Evolutionary conservation across 2,888 invertebrate species (phyloP).

Genomic region (Ephialtes manifestator): DNA sequence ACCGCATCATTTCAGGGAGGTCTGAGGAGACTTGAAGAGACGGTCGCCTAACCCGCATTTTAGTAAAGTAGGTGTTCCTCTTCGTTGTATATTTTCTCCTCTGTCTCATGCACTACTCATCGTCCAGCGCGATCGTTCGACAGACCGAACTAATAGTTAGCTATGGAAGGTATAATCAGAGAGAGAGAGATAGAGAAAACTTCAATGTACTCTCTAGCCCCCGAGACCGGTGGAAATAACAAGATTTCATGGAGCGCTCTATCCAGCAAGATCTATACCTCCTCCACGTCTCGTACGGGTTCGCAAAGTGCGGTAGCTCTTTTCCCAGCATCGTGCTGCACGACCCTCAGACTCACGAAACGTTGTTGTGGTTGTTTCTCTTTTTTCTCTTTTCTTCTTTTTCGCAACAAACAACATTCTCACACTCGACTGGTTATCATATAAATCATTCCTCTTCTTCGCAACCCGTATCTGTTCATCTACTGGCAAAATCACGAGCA

Average conservation of each 20-base stretch:
- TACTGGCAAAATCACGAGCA: neutral
- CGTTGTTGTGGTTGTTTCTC: conserved; percentile 14
- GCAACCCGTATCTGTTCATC: neutral
- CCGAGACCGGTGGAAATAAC: conserved; percentile 40
- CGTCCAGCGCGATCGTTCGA: conserved; percentile 36
- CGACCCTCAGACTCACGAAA: conserved; percentile 34
- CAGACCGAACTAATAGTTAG: conserved; percentile 43
- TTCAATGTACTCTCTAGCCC: conserved; percentile 1
- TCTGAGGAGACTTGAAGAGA: conserved; percentile 29
- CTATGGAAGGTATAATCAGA: conserved; percentile 43
- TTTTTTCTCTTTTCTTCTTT: neutral
- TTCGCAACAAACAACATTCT: conserved; percentile 54
- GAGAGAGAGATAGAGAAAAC: neutral
- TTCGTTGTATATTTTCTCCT: neutral
- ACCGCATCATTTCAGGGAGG: conserved; percentile 50
- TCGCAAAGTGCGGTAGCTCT: conserved; percentile 53
- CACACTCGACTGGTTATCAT: conserved; percentile 61
- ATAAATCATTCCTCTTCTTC: conserved; percentile 27
- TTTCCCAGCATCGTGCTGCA: conserved; percentile 57
- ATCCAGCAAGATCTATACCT: conserved; percentile 22
- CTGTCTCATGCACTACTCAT: conserved; percentile 3
- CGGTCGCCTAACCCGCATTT: conserved; percentile 46
- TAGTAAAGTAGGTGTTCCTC: conserved; percentile 52
- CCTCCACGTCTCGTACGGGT: neutral
- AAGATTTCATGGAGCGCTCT: conserved; percentile 34